Conservation (phyloP, 35 echinoderm and acorn worm species). For the Acanthaster planci region DNA sequence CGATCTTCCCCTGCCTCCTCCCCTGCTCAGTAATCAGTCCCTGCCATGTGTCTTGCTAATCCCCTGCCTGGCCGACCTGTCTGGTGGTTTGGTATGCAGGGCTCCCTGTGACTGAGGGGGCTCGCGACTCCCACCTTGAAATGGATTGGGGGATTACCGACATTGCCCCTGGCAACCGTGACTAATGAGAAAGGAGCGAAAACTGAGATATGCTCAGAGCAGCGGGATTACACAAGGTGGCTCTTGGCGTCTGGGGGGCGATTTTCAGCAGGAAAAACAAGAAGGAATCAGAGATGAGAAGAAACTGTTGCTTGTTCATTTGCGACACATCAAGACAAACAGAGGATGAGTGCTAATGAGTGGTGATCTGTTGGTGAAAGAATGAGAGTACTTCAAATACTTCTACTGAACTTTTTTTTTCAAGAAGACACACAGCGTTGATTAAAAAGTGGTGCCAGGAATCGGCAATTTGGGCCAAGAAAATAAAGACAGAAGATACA, state of each 20-base stretch:
- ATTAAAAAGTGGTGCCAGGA: constrained; percentile 11
- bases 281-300: background rate
- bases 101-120: background rate
- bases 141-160: constrained; percentile 24
- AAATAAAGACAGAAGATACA: no score
- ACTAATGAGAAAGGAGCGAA: constrained; percentile 22
- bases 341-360: background rate
- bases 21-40: background rate
- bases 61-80: background rate
- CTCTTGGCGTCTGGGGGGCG: constrained; percentile 13
- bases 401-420: no score
- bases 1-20: background rate
- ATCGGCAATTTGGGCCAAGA: no score
- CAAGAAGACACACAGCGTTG: background rate
- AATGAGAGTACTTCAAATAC: background rate
- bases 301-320: background rate
- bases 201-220: background rate
- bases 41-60: constrained; percentile 13
- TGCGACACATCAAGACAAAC: constrained; percentile 7
- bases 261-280: background rate
- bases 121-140: background rate
- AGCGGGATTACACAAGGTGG: background rate
- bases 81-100: background rate
- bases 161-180: background rate
- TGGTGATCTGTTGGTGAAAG: background rate